Evolutionary conservation across 2,888 invertebrate species (phyloP).

Genomic region (Lissocephala sabroskyi): DNA sequence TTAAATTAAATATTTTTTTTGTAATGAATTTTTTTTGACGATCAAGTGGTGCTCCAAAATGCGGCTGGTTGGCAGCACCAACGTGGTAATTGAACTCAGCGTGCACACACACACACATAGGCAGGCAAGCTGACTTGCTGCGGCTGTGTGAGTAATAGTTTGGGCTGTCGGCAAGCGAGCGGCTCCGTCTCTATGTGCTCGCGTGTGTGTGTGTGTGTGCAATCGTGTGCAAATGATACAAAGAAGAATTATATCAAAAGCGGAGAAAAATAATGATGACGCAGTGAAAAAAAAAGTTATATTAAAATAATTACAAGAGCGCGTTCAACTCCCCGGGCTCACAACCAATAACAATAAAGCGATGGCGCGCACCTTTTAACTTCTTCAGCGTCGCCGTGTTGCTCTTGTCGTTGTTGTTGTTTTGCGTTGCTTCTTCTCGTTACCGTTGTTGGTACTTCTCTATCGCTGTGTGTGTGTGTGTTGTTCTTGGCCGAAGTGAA

Average conservation of each 20-base stretch:
- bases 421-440: constrained; percentile 12
- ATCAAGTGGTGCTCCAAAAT: neutral
- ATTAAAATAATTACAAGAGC: constrained; percentile 63
- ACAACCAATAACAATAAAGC: constrained; percentile 4
- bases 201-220: constrained; percentile 27
- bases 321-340: constrained; percentile 43
- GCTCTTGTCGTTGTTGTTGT: constrained; percentile 10
- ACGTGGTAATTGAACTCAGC: constrained; percentile 52
- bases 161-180: neutral
- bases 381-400: constrained; percentile 9
- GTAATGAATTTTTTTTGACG: too few species aligned
- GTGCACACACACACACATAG: constrained; percentile 16
- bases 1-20: too few species aligned
- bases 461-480: too few species aligned
- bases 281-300: constrained; percentile 54
- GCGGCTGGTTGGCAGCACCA: constrained; percentile 34
- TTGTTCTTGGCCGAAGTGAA: too few species aligned
- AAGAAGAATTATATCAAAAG: constrained; percentile 62
- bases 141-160: constrained; percentile 25
- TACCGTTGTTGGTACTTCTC: neutral
- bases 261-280: constrained; percentile 63
- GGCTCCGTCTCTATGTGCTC: neutral
- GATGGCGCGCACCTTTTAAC: constrained; percentile 47
- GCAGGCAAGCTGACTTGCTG: too few species aligned
- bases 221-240: constrained; percentile 62